These are phyloP conservation scores for Nineta flava DNA, from an alignment of 2,888 invertebrate genomes.

Conservation along the genomic window DNA sequence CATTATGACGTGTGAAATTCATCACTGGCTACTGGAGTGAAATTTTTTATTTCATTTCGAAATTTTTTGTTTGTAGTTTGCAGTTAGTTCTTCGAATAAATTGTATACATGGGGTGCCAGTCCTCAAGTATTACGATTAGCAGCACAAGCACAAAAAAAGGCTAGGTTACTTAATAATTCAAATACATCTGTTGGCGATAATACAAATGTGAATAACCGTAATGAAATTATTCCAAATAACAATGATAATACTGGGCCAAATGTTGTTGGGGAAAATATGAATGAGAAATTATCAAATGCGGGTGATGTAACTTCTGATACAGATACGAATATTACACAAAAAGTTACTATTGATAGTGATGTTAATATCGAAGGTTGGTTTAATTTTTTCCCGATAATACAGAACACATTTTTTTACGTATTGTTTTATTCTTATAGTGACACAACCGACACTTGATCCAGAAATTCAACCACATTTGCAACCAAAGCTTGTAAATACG, in stretches of 20 bases:
- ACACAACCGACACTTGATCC: not conserved
- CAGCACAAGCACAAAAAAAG: slow-evolving; percentile 44
- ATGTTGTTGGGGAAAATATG: not conserved
- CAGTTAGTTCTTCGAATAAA: slow-evolving; percentile 43
- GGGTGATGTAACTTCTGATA: not conserved
- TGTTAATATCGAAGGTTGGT: not conserved
- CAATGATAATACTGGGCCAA: slow-evolving; percentile 9
- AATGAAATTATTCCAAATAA: too few species aligned
- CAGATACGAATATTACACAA: not conserved
- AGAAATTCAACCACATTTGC: slow-evolving; percentile 5
- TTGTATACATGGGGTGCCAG: slow-evolving; percentile 64
- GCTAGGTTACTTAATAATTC: slow-evolving; percentile 32
- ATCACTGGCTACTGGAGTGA: too few species aligned
- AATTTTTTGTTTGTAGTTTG: slow-evolving; percentile 34
- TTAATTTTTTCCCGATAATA: not conserved
- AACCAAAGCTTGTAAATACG: slow-evolving; percentile 5
- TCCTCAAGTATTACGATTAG: slow-evolving; percentile 52
- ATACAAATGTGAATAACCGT: slow-evolving; percentile 13
- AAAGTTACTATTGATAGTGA: not conserved
- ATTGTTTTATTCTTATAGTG: too few species aligned
- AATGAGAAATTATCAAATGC: slow-evolving; percentile 5
- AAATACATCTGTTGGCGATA: slow-evolving; percentile 20
- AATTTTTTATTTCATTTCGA: not conserved
- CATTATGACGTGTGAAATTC: too few species aligned
- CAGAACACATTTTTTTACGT: too few species aligned